These are phyloP conservation scores for Kryptolebias marmoratus DNA, from an alignment of 2,113 vertebrate genomes.

Conservation along the genomic window DNA sequence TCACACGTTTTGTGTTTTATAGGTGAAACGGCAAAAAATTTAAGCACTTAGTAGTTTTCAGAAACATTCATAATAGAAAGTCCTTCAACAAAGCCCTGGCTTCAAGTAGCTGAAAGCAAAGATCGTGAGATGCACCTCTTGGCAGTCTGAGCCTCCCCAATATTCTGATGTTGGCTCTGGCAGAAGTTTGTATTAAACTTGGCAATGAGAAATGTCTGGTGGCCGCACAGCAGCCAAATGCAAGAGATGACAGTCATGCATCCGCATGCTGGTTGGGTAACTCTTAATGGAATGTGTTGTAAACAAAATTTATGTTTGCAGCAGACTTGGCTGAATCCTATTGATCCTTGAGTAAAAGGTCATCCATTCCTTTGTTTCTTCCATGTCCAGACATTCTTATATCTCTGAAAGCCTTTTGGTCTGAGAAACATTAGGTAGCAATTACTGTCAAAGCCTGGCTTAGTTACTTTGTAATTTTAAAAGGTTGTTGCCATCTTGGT, in stretches of 20 bases:
- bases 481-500: slow-evolving; percentile 68
- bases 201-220: slow-evolving; percentile 4
- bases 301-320: slow-evolving; percentile 34
- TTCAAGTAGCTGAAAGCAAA: slow-evolving; percentile 28
- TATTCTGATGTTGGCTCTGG: slow-evolving; percentile 4
- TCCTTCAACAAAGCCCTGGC: slow-evolving; percentile 32
- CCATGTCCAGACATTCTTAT: slow-evolving; percentile 4
- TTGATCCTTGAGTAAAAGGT: neutral
- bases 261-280: slow-evolving; percentile 60
- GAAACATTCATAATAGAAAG: slow-evolving; percentile 18
- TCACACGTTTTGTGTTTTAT: slow-evolving; percentile 18
- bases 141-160: slow-evolving; percentile 8
- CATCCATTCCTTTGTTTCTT: neutral
- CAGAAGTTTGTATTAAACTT: neutral
- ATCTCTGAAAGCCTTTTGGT: neutral
- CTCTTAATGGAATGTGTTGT: slow-evolving; percentile 38
- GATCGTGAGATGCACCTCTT: slow-evolving; percentile 27
- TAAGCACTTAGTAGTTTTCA: slow-evolving; percentile 8
- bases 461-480: slow-evolving; percentile 58
- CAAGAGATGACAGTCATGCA: slow-evolving; percentile 21
- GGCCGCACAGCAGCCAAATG: slow-evolving; percentile 8
- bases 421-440: neutral
- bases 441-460: slow-evolving; percentile 8
- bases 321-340: slow-evolving; percentile 1
- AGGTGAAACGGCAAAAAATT: slow-evolving; percentile 5